These are phyloP conservation scores for Morpho deidamia DNA, from an alignment of 2,888 invertebrate species.

Conservation along the genomic window DNA sequence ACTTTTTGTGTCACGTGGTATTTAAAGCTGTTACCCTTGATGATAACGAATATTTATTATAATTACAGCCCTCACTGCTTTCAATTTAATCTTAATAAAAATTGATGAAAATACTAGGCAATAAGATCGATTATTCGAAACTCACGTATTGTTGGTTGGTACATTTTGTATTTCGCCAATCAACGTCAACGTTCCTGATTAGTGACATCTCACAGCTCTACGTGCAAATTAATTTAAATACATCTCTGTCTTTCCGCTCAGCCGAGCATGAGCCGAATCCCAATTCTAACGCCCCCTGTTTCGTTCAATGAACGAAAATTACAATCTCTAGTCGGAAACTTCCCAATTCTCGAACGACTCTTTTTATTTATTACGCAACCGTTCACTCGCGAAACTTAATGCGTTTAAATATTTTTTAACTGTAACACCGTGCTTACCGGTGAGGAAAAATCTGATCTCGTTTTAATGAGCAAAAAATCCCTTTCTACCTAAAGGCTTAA, in stretches of 20 bases:
- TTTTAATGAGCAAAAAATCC: slow-evolving; percentile 29
- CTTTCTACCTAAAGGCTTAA: slow-evolving; percentile 24
- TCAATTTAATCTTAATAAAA: no score
- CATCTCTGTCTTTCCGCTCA: slow-evolving; percentile 65
- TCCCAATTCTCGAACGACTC: slow-evolving; percentile 35
- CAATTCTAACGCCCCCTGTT: slow-evolving; percentile 58
- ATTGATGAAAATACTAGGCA: no score
- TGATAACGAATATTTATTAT: no score
- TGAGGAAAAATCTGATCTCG: slow-evolving; percentile 31
- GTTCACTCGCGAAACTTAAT: slow-evolving; percentile 36
- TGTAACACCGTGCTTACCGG: slow-evolving; percentile 27
- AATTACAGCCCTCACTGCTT: no score
- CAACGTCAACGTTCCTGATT: slow-evolving; percentile 29
- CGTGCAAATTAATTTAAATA: slow-evolving; percentile 66
- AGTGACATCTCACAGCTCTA: slow-evolving; percentile 28
- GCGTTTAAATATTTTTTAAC: slow-evolving; percentile 30
- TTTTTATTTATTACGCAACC: slow-evolving; percentile 46
- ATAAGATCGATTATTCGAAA: no score
- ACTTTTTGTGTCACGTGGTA: no score
- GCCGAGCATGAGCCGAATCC: slow-evolving; percentile 60
- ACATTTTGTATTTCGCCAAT: background rate
- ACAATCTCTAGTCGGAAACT: slow-evolving; percentile 44
- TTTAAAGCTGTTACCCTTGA: no score
- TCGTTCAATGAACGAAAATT: slow-evolving; percentile 62
- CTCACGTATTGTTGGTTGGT: no score